These are phyloP conservation scores for Simalia tracyae DNA, from an alignment of 2,797 vertebrate genomes.

Conservation along the genomic window DNA sequence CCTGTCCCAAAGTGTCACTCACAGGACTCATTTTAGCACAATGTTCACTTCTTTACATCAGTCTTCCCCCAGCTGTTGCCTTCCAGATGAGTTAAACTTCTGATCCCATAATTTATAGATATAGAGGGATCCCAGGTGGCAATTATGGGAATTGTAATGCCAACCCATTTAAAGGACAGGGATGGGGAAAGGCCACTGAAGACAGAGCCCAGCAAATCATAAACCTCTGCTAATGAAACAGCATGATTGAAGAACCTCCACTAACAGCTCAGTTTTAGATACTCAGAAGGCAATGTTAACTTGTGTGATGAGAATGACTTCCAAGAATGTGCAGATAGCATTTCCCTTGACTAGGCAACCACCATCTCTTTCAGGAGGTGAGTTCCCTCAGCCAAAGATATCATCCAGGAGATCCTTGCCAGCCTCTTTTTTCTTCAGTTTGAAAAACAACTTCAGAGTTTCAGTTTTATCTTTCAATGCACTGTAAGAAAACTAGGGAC, in stretches of 20 bases:
- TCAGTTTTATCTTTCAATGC: constrained; percentile 36
- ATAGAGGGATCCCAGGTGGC: background rate
- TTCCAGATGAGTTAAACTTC: background rate
- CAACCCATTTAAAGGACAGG: background rate
- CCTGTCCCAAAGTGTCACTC: background rate
- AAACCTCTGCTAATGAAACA: background rate
- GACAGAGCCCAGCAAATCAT: background rate
- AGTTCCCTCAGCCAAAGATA: background rate
- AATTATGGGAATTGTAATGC: background rate
- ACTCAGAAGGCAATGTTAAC: background rate
- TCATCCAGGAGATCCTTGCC: background rate
- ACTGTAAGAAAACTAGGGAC: constrained; percentile 12
- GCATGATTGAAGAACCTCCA: background rate
- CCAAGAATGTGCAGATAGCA: background rate
- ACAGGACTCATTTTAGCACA: background rate
- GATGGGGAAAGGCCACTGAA: background rate
- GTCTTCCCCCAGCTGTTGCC: background rate
- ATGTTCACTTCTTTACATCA: background rate
- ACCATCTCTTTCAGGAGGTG: background rate
- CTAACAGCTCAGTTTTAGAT: background rate
- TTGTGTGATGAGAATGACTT: background rate
- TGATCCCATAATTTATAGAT: background rate
- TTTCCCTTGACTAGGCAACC: background rate
- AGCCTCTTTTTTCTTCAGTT: background rate
- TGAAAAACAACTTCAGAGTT: constrained; percentile 24